Evolutionary conservation across 53 echinoderm and acorn worm genomes (phyloP).

Genomic region (Henricia sp.): DNA sequence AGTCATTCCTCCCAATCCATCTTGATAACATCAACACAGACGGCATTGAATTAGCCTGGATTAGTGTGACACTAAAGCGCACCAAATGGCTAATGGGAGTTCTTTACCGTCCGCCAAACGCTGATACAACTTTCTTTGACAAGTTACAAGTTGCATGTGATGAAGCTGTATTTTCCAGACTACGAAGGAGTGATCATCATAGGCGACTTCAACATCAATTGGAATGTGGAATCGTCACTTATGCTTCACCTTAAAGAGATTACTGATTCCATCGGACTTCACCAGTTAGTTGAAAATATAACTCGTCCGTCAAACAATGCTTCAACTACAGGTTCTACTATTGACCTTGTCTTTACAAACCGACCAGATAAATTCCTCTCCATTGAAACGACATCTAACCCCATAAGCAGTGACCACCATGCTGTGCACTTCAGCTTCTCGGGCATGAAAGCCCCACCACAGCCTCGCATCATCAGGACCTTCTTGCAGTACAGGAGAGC

Average conservation of each 20-base stretch:
- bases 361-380: constrained; percentile 25
- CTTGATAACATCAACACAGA: constrained; percentile 9
- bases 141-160: constrained; percentile 11
- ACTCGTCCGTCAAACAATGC: background rate
- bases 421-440: background rate
- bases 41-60: constrained; percentile 24
- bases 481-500: constrained; percentile 35
- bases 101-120: constrained; percentile 25
- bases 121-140: constrained; percentile 14
- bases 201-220: constrained; percentile 24
- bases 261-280: background rate
- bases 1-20: constrained; percentile 12
- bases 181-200: constrained; percentile 15
- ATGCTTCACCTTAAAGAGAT: too few species aligned
- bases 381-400: background rate
- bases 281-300: background rate
- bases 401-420: background rate
- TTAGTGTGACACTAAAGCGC: constrained; percentile 4
- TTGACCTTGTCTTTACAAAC: constrained; percentile 51
- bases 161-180: constrained; percentile 9
- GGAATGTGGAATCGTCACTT: too few species aligned
- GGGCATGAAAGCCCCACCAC: background rate
- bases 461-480: constrained; percentile 1
- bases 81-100: constrained; percentile 26
- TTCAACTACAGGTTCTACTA: constrained; percentile 4